A percentile compares a stretch with the other conserved stretches of the same genome.
Conservation (phyloP, 2,888 invertebrate species). For the Pterobdella sp. region DNA sequence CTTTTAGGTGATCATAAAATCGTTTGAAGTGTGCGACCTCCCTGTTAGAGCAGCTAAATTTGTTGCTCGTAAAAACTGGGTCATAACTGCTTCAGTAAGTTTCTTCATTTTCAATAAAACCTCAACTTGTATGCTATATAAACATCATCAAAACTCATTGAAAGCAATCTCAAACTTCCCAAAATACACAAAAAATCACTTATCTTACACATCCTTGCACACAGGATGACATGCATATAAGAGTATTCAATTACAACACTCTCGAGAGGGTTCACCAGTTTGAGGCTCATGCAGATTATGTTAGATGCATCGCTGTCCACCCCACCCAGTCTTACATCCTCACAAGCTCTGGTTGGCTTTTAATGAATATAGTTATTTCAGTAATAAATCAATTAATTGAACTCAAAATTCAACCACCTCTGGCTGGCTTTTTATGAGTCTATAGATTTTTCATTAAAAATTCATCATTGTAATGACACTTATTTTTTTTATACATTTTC, state of each 20-base stretch:
- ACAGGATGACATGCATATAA: conserved; percentile 59
- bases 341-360: conserved; percentile 88
- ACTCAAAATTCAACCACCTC: no score
- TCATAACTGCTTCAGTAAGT: conserved; percentile 77
- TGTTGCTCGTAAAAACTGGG: conserved; percentile 95
- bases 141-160: not conserved
- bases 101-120: not conserved
- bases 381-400: no score
- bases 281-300: conserved; percentile 97
- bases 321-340: conserved; percentile 93
- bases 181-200: not conserved
- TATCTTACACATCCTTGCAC: not conserved
- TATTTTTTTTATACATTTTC: no score
- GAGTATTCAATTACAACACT: conserved; percentile 97
- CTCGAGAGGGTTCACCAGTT: conserved; percentile 87
- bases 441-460: no score
- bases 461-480: no score
- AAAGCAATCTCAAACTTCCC: not conserved
- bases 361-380: no score
- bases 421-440: no score
- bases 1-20: conserved; percentile 52
- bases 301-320: conserved; percentile 89
- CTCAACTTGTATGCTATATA: not conserved
- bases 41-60: conserved; percentile 93
- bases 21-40: conserved; percentile 72